Evolutionary conservation across 2,888 invertebrate genomes (phyloP).

Genomic region (Hybos culiciformis): DNA sequence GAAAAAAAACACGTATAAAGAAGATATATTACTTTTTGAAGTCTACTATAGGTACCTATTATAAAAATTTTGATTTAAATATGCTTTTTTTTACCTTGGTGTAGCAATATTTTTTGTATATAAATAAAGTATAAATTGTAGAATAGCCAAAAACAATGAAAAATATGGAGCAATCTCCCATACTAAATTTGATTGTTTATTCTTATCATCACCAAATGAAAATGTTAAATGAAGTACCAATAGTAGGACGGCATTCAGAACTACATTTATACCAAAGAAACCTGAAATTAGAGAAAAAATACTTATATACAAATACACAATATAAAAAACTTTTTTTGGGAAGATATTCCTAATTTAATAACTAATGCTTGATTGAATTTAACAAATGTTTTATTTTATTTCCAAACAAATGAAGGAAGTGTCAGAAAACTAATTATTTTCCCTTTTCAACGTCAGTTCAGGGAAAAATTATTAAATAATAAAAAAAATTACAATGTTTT

Average conservation of each 20-base stretch:
- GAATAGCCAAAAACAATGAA: constrained; percentile 45
- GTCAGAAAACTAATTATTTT: too few relatives aligned
- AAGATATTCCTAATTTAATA: too few relatives aligned
- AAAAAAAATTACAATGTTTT: too few relatives aligned
- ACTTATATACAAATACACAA: neutral
- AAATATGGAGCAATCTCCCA: constrained; percentile 42
- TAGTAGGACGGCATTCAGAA: constrained; percentile 28
- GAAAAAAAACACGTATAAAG: constrained; percentile 4
- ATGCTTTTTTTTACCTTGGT: too few relatives aligned
- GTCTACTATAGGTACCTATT: too few relatives aligned
- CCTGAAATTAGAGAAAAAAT: constrained; percentile 13
- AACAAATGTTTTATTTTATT: too few relatives aligned
- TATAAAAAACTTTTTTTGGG: too few relatives aligned
- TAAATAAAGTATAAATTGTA: constrained; percentile 47
- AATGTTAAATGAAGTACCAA: constrained; percentile 19
- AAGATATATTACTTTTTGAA: too few relatives aligned
- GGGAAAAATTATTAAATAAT: neutral
- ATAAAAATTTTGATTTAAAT: too few relatives aligned
- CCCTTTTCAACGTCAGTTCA: too few relatives aligned
- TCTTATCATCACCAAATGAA: constrained; percentile 24
- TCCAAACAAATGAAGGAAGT: too few relatives aligned
- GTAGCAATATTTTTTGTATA: constrained; percentile 42
- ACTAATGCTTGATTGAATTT: too few relatives aligned
- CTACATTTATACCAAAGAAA: constrained; percentile 30
- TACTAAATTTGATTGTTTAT: constrained; percentile 33